These are phyloP conservation scores for Chelonus insularis DNA, from an alignment of 1,140 invertebrate species.

Conservation along the genomic window DNA sequence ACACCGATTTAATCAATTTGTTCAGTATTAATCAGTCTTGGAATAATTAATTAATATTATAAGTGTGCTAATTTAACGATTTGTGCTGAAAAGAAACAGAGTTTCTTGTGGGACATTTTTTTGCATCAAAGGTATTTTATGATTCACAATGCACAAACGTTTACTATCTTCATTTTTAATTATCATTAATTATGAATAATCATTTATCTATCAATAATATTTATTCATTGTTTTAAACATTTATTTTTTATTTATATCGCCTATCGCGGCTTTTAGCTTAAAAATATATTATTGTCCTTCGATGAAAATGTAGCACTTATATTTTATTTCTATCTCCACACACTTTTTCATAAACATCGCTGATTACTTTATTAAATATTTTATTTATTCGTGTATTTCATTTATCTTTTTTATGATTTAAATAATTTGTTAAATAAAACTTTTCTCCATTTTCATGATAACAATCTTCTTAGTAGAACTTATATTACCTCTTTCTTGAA, in stretches of 20 bases:
- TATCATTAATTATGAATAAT: constrained; percentile 15
- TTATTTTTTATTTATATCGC: too few relatives aligned
- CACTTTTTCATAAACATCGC: background rate
- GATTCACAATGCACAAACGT: background rate
- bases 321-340: constrained; percentile 1
- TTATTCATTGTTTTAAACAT: too few relatives aligned
- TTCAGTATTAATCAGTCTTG: constrained; percentile 54
- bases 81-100: constrained; percentile 18
- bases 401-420: too few relatives aligned
- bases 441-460: too few relatives aligned
- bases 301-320: constrained; percentile 57
- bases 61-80: constrained; percentile 40
- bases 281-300: constrained; percentile 62
- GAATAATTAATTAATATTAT: constrained; percentile 49
- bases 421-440: too few relatives aligned
- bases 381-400: too few relatives aligned
- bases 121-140: background rate
- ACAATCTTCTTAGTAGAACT: too few relatives aligned
- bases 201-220: constrained; percentile 12
- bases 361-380: constrained; percentile 6
- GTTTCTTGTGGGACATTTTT: background rate
- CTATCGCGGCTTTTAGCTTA: too few relatives aligned
- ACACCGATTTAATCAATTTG: constrained; percentile 47
- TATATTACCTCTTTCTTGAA: too few relatives aligned
- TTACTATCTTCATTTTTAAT: constrained; percentile 1